Base-by-base conservation (phyloP, 2,888 invertebrate species). In the Thecophora atra region DNA sequence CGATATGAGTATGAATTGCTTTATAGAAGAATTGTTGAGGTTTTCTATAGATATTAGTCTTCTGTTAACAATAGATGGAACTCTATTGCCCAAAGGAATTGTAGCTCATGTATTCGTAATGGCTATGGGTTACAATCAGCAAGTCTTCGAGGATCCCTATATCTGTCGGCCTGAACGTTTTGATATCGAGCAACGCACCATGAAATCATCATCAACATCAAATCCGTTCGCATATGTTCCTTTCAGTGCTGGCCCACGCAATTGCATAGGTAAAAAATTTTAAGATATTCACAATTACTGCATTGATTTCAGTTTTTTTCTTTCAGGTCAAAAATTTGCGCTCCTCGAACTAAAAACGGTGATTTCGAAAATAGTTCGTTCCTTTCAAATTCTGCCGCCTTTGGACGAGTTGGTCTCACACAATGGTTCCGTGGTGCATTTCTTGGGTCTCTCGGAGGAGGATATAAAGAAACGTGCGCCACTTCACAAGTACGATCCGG, bases 181-280 rank as follows among this genome's bases (percentile, higher is more conserved):
- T 75, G 86, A 87, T 54, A 72, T 78, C 1, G 79, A 84, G 70
- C 81, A 85, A n/a, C 81, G 78, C 5, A 74, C 72, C 3, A 81
- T 83, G 42, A 81, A 81, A 30, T 83, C 82, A 1, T 88, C n/a
- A n/a, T n/a, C n/a, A n/a, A n/a, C n/a, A n/a, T n/a, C n/a, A n/a
- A n/a, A 87, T 68, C 88, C 89, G 0, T 90, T 89, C 77, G 87
- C 87, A 26, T 91, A 88, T 84, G 79, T 91, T 1, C 89, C 90
- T 0, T 91, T 91, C 72, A 91, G 91, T 77, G 91, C 91, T 11
- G 91, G 91, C 0, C 89, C 90, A 0, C 88, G 91, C 58, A 91
- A 91, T 78, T 91, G 91, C 76, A 89, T 91, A 73, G 85, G 84
- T 70, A 54, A 44, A 73, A 37, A 3, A 11, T 8, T 11, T 6